Evolutionary conservation across 2,797 vertebrate species (phyloP).

Genomic region (Rhinella marina): DNA sequence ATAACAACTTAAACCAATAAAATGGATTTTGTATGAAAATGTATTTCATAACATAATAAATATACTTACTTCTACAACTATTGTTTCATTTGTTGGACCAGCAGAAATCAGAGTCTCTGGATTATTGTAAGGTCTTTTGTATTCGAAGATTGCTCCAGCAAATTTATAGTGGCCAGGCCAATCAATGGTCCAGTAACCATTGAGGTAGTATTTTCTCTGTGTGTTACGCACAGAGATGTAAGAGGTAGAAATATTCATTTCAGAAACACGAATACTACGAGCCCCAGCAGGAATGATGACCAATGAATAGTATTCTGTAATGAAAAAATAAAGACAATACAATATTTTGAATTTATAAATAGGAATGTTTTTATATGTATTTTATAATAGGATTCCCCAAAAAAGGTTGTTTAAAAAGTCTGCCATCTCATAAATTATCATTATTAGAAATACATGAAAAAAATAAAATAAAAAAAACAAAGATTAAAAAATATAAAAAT

Average conservation of each 20-base stretch:
- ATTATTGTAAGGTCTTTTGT: conserved; percentile 82
- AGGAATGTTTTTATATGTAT: no score
- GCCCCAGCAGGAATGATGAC: conserved; percentile 85
- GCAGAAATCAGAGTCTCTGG: conserved; percentile 82
- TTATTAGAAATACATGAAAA: no score
- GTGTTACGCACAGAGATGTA: conserved; percentile 83
- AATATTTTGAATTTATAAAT: no score
- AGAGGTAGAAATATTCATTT: conserved; percentile 83
- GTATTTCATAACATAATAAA: no score
- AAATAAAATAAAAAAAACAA: no score
- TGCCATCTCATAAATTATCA: no score
- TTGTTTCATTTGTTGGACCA: conserved; percentile 86
- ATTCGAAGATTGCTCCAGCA: conserved; percentile 83
- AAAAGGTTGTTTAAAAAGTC: no score
- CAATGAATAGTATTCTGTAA: conserved; percentile 82
- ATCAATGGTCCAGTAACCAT: conserved; percentile 86
- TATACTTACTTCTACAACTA: conserved; percentile 82
- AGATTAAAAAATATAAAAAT: no score
- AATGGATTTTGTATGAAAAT: no score
- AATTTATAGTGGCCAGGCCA: conserved; percentile 85
- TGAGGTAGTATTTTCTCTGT: conserved; percentile 82
- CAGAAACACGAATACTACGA: conserved; percentile 80
- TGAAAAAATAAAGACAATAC: neutral
- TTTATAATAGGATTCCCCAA: no score
- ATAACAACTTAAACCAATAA: no score